Percentiles rank a stretch among this genome's conserved stretches.
These are phyloP conservation scores for Standfussiana lucernea DNA, from an alignment of 2,888 invertebrate genomes.

Conservation along the genomic window DNA sequence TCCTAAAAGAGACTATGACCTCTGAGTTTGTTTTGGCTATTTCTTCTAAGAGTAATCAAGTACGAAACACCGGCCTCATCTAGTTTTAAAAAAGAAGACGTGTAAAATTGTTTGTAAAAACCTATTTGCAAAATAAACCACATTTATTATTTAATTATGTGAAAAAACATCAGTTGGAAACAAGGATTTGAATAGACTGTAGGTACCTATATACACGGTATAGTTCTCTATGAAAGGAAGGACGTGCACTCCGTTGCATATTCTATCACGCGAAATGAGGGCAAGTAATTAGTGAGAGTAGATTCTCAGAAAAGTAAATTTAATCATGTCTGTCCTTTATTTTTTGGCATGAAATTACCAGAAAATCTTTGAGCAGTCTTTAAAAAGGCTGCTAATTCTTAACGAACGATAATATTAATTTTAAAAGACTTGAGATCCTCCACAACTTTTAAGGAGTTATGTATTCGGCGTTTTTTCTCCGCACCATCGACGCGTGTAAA, in stretches of 20 bases:
- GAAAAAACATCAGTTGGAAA: neutral
- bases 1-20: no score
- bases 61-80: no score
- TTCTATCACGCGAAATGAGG: conserved; percentile 72
- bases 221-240: conserved; percentile 45
- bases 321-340: conserved; percentile 39
- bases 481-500: neutral
- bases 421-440: neutral
- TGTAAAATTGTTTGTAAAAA: no score
- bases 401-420: neutral
- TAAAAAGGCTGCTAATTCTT: neutral
- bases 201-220: conserved; percentile 26
- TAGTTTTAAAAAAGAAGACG: no score
- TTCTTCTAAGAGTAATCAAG: no score
- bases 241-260: conserved; percentile 70
- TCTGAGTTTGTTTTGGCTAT: no score
- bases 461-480: neutral
- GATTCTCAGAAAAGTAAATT: conserved; percentile 59
- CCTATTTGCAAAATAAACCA: no score
- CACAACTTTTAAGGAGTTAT: neutral
- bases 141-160: no score
- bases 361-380: neutral
- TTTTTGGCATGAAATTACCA: conserved; percentile 21
- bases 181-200: conserved; percentile 2
- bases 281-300: conserved; percentile 71